Evolutionary conservation across 1,140 invertebrate species (phyloP), one percentile per base, ranked within the genome.

Genomic region (Pseudomyrmex dendroicus): DNA sequence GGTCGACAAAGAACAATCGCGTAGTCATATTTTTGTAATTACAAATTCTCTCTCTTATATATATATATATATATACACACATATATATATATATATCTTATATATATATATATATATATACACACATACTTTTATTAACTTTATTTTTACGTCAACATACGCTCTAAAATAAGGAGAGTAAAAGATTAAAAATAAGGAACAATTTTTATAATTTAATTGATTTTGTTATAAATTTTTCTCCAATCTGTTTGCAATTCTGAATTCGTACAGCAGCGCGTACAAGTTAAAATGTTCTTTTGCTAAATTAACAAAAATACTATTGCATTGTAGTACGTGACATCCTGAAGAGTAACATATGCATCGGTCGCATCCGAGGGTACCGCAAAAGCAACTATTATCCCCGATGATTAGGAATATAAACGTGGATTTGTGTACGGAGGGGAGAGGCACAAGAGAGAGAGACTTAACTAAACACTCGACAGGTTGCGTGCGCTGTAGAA

Each of bases 391-490:
- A 20, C 67, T 73, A 61, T 89, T 86, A 91, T 90, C 73, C 82
- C 9, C n/a, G 15, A 54, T 74, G 90, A 90, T 91, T 91, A 90
- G 62, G 73, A 73, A 78, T 83, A 90, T 88, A 88, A 89, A 85
- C 67, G 83, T 25, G 56, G 77, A 85, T 88, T 83, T 72, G 35
- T 35, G 3, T 7, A 5, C 35, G 5, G 5, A 35, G 5, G 35
- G 35, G 35, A 35, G 35, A 25, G 25, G 46, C 10, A 46, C 50
- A 52, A 13, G 73, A 54, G 57, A 17, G 22, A 50, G 80, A 52
- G 56, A 80, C 54, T 85, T 62, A 73, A 80, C 63, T 85, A 93
- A 93, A 92, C 89, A 92, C 90, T 93, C 85, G 89, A 92, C 88
- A 86, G 85, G 82, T 88, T 89, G 89, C 88, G 90, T 87, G 90